These are phyloP conservation scores for Uria lomvia DNA, from an alignment of 2,113 vertebrate species.

Conservation along the genomic window DNA sequence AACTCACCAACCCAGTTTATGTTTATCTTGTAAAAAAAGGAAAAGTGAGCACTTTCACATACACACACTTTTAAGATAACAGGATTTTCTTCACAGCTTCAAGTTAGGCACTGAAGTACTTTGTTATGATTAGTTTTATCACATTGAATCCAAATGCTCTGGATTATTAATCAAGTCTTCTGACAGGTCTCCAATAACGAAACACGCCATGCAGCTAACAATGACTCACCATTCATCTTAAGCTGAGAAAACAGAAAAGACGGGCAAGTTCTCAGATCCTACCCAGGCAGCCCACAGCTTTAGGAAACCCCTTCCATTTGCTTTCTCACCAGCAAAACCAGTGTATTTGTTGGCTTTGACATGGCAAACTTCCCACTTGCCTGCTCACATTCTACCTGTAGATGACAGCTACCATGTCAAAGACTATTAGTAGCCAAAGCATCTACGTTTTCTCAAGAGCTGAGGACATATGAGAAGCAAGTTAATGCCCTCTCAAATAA, in stretches of 20 bases:
- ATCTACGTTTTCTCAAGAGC: neutral
- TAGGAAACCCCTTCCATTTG: neutral
- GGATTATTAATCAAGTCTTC: constrained; percentile 30
- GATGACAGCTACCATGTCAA: neutral
- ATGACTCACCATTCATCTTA: neutral
- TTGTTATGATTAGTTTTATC: constrained; percentile 60
- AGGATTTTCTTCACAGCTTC: constrained; percentile 52
- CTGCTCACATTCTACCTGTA: neutral
- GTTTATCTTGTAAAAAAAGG: constrained; percentile 17
- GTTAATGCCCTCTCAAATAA: neutral
- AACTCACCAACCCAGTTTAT: neutral
- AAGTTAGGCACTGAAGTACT: neutral
- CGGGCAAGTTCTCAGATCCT: neutral
- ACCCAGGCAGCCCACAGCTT: neutral
- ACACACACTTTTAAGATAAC: constrained; percentile 33
- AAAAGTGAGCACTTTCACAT: neutral
- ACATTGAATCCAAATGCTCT: constrained; percentile 1
- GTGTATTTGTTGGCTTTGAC: neutral
- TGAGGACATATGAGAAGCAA: neutral
- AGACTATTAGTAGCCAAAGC: neutral
- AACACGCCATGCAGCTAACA: neutral
- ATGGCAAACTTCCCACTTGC: neutral
- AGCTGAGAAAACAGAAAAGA: constrained; percentile 39
- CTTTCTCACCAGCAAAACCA: neutral
- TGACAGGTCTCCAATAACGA: constrained; percentile 45